Conservation (phyloP, 1,140 invertebrate genomes). For the Apocrypta bakeri region DNA sequence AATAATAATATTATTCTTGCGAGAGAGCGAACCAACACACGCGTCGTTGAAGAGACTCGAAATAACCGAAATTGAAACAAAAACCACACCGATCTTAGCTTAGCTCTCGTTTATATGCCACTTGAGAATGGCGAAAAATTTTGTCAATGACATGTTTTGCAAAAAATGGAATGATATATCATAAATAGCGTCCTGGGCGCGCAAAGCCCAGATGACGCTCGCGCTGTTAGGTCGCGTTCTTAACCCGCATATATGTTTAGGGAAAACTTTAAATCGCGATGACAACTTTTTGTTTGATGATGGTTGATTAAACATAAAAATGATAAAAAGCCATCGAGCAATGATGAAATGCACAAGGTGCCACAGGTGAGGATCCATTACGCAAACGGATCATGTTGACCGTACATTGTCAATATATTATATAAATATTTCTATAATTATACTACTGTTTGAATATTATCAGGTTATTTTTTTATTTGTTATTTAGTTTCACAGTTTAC, state of each 20-base stretch:
- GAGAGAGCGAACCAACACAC: conserved; percentile 58
- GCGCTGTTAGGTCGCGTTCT: conserved; percentile 71
- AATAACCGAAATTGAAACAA: conserved; percentile 37
- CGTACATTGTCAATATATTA: conserved; percentile 53
- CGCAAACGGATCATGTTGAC: conserved; percentile 67
- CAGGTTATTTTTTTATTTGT: conserved; percentile 22
- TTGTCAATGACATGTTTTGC: conserved; percentile 32
- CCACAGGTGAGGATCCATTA: conserved; percentile 72
- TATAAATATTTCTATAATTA: conserved; percentile 35
- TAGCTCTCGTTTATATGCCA: conserved; percentile 43
- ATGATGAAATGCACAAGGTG: conserved; percentile 49
- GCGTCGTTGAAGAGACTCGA: conserved; percentile 67
- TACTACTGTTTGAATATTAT: conserved; percentile 21
- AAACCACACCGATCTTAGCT: conserved; percentile 38
- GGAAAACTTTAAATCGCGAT: conserved; percentile 54
- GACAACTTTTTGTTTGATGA: conserved; percentile 59
- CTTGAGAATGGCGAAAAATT: conserved; percentile 40
- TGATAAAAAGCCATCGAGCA: conserved; percentile 56
- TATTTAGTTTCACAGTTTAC: neutral
- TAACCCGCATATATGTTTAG: conserved; percentile 66
- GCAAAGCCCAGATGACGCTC: conserved; percentile 71
- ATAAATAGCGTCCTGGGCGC: conserved; percentile 69
- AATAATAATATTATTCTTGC: conserved; percentile 66
- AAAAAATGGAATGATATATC: conserved; percentile 50
- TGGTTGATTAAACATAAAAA: conserved; percentile 63